Evolutionary conservation across 2,113 vertebrate species (phyloP).

Genomic region (Tapirus terrestris): DNA sequence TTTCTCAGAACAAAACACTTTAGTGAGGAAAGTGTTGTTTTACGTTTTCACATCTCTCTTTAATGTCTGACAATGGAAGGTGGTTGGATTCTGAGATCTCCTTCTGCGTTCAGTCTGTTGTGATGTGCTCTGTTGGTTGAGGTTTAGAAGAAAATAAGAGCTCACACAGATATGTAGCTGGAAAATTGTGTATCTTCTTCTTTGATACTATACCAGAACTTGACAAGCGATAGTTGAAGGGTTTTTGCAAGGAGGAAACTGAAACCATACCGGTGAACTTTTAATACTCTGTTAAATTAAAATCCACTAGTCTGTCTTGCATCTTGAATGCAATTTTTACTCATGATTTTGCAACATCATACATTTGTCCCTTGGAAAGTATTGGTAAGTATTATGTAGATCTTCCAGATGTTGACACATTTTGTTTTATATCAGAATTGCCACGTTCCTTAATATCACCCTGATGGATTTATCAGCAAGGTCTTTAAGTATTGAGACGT

Average conservation of each 20-base stretch:
- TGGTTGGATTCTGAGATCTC: neutral
- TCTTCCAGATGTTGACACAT: neutral
- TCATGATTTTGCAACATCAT: neutral
- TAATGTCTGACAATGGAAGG: neutral
- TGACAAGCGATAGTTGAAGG: neutral
- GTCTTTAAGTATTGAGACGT: neutral
- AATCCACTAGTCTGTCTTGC: neutral
- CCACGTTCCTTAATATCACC: neutral
- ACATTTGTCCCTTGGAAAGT: neutral
- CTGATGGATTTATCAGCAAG: neutral
- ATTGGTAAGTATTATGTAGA: neutral
- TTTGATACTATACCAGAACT: neutral
- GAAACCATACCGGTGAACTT: neutral
- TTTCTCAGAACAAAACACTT: neutral
- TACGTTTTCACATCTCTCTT: neutral
- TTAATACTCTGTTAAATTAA: neutral
- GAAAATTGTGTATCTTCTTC: conserved; percentile 26
- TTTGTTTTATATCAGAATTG: neutral
- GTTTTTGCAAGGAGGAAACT: neutral
- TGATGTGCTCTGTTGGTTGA: neutral
- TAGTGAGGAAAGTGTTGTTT: neutral
- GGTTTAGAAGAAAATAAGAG: neutral
- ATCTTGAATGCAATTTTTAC: neutral
- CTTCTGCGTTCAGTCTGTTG: neutral
- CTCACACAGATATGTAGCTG: neutral